phyloP scores from a whole-genome alignment of 2,888 invertebrate genomes.

The Eupithecia exiguata region DNA sequence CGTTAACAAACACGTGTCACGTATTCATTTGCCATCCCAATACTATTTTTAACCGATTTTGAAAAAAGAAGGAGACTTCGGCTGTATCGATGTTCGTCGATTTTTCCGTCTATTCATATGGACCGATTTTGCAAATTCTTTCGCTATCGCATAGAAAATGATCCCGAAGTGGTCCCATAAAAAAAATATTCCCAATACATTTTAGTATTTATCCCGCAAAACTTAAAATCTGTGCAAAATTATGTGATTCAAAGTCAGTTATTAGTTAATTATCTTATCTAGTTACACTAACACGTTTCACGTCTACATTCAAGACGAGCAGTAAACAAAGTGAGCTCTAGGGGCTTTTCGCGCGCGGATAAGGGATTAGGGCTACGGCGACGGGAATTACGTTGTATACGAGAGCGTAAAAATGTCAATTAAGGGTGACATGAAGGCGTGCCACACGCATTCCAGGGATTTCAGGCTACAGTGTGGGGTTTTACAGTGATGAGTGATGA shows the following conservation, averaged over 20 bases:
- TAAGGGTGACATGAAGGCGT: constrained; percentile 12
- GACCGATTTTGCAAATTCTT: too few relatives aligned
- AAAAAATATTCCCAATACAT: too few relatives aligned
- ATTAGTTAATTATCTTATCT: not conserved
- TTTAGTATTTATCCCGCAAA: too few relatives aligned
- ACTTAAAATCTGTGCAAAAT: too few relatives aligned
- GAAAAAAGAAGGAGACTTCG: too few relatives aligned
- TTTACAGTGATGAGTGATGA: constrained; percentile 1
- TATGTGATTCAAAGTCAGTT: too few relatives aligned
- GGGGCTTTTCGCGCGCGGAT: constrained; percentile 18
- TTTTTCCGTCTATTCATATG: too few relatives aligned
- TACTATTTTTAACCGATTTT: not conserved
- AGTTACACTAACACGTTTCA: constrained; percentile 1
- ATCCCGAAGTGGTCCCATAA: too few relatives aligned
- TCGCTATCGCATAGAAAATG: too few relatives aligned
- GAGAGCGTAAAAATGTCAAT: constrained; percentile 25
- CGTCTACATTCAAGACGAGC: constrained; percentile 6
- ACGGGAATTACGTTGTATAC: constrained; percentile 24
- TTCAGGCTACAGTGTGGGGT: not conserved
- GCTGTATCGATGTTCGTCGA: too few relatives aligned
- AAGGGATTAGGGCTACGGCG: constrained; percentile 22
- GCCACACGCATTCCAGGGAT: constrained; percentile 5
- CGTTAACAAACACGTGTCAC: not conserved
- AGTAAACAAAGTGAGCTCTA: constrained; percentile 27
- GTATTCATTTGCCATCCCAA: not conserved